phyloP scores from a whole-genome alignment of 2,888 invertebrate genomes.

The Drosophila stalkeri region DNA sequence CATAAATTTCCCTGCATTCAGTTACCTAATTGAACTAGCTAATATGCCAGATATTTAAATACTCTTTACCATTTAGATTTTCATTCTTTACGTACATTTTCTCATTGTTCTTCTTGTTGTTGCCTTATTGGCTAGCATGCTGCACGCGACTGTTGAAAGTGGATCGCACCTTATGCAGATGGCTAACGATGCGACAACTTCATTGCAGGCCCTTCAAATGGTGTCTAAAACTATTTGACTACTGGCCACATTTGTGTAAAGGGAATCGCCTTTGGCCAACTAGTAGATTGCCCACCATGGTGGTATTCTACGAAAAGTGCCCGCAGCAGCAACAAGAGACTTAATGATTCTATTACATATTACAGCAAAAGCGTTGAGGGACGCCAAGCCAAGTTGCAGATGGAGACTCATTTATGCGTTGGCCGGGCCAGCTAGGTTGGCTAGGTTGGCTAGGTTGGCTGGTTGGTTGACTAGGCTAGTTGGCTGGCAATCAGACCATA shows the following conservation, averaged over 20 bases:
- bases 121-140: constrained; percentile 22
- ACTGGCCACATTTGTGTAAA: constrained; percentile 36
- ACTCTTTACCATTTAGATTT: not conserved
- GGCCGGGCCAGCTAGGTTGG: constrained; percentile 11
- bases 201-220: constrained; percentile 37
- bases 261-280: constrained; percentile 20
- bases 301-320: constrained; percentile 65
- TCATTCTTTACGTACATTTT: not conserved
- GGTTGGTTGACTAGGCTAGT: constrained; percentile 38
- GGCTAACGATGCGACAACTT: constrained; percentile 4
- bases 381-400: constrained; percentile 15
- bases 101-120: not conserved
- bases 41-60: not conserved
- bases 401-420: constrained; percentile 46
- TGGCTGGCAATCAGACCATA: constrained; percentile 74
- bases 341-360: constrained; percentile 77
- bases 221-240: constrained; percentile 71
- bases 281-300: constrained; percentile 44
- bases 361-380: constrained; percentile 39
- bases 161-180: constrained; percentile 75
- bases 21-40: not conserved
- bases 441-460: constrained; percentile 26
- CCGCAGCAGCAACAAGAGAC: constrained; percentile 14
- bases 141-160: constrained; percentile 36
- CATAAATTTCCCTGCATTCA: not conserved